Percentiles rank a stretch among this genome's conserved stretches.
phyloP scores from a whole-genome alignment of 2,113 vertebrate genomes.

The Triplophysa dalaica region DNA sequence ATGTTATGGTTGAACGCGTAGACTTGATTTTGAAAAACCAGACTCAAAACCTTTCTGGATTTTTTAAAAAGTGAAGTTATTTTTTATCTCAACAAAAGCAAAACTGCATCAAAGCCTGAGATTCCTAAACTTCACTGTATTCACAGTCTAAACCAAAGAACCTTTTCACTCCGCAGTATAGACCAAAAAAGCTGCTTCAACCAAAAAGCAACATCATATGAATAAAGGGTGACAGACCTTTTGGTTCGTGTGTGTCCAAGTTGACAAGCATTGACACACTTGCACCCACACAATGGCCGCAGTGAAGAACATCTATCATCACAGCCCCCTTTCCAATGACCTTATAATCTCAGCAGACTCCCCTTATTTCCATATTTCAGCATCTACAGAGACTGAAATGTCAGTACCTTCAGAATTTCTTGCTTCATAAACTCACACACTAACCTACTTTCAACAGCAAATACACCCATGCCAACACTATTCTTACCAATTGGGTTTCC shows the following conservation, averaged over 20 bases:
- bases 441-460: not conserved
- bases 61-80: not conserved
- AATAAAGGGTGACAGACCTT: conserved; percentile 53
- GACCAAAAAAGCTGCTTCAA: conserved; percentile 5
- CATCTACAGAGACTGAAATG: conserved; percentile 3
- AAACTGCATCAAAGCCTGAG: not conserved
- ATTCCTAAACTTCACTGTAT: not conserved
- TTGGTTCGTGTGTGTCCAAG: conserved; percentile 8
- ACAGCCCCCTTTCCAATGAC: conserved; percentile 45
- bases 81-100: not conserved
- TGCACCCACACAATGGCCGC: conserved; percentile 59
- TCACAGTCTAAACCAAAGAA: conserved; percentile 4
- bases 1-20: not conserved
- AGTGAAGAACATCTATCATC: conserved; percentile 64
- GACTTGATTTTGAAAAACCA: too few relatives aligned
- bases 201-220: conserved; percentile 60
- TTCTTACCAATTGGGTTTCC: too few relatives aligned
- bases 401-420: too few relatives aligned
- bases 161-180: not conserved
- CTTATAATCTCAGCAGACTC: conserved; percentile 49
- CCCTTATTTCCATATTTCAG: conserved; percentile 58
- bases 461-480: not conserved
- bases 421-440: conserved; percentile 46
- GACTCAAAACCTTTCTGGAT: not conserved
- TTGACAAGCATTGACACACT: conserved; percentile 49